Conservation (phyloP, 30 jellyfish, hydroid and myxozoan species). For the Hydractinia symbiolongicarpus region DNA sequence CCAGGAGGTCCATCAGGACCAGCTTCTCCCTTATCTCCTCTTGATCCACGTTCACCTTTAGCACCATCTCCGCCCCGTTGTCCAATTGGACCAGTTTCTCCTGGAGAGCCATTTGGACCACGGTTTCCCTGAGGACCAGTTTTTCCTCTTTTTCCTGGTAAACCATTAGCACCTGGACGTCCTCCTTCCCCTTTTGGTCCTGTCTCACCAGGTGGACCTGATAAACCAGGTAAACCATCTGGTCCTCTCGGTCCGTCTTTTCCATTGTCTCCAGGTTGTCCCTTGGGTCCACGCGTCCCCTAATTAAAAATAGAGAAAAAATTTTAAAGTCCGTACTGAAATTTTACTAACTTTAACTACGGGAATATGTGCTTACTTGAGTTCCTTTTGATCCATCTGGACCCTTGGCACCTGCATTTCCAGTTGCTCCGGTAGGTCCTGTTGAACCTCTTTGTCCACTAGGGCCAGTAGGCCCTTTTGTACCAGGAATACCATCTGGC, state of each 20-base stretch:
- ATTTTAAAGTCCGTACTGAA: neutral
- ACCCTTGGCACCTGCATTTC: conserved; percentile 41
- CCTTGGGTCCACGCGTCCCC: conserved; percentile 66
- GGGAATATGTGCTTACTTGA: conserved; percentile 35
- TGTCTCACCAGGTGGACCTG: conserved; percentile 72
- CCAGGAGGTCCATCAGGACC: conserved; percentile 51
- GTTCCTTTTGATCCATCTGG: conserved; percentile 50
- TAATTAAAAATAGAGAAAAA: neutral
- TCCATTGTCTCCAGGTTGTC: conserved; percentile 57
- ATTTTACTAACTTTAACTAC: neutral
- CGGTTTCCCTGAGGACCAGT: conserved; percentile 68
- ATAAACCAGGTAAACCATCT: conserved; percentile 65
- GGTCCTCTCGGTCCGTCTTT: conserved; percentile 65
- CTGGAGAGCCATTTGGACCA: conserved; percentile 50
- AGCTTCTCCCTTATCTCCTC: conserved; percentile 46
- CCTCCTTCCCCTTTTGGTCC: conserved; percentile 69
- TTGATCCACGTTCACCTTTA: conserved; percentile 44
- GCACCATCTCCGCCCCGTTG: conserved; percentile 39
- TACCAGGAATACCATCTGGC: conserved; percentile 36
- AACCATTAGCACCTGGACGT: conserved; percentile 51
- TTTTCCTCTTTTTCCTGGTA: conserved; percentile 52
- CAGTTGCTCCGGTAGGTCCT: conserved; percentile 53
- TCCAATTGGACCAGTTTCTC: conserved; percentile 33
- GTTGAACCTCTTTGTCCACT: conserved; percentile 27
- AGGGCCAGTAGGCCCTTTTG: conserved; percentile 39